phyloP scores from a whole-genome alignment of 1,140 invertebrate genomes.

The Mya arenaria region DNA sequence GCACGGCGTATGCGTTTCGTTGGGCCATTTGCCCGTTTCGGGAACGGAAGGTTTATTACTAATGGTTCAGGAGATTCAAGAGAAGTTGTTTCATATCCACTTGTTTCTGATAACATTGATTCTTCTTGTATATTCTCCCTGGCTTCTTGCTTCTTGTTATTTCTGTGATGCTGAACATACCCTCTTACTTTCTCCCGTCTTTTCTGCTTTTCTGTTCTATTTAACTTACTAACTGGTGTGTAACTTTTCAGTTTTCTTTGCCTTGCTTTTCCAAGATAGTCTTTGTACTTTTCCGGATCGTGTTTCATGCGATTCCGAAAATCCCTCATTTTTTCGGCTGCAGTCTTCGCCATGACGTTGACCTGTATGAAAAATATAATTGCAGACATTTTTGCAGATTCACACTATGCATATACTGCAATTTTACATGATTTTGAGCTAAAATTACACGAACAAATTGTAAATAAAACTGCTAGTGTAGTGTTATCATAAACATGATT shows the following conservation, averaged over 20 bases:
- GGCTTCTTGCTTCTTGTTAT: background rate
- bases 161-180: background rate
- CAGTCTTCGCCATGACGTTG: constrained; percentile 11
- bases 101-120: background rate
- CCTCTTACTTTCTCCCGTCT: background rate
- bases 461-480: too few relatives aligned
- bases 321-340: constrained; percentile 15
- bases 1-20: background rate
- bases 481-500: too few relatives aligned
- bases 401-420: too few relatives aligned
- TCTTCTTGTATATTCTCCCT: background rate
- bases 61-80: background rate
- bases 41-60: constrained; percentile 24
- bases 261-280: constrained; percentile 9
- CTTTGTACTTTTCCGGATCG: constrained; percentile 21
- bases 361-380: too few relatives aligned
- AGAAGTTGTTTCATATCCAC: constrained; percentile 16
- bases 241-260: constrained; percentile 20
- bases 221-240: background rate
- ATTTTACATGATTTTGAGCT: too few relatives aligned
- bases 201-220: background rate
- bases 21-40: constrained; percentile 21
- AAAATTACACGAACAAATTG: too few relatives aligned
- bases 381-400: too few relatives aligned
- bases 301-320: background rate